Evolutionary conservation across 2,888 invertebrate genomes (phyloP), one percentile per base, ranked within the genome.

Genomic region (Dione juno): DNA sequence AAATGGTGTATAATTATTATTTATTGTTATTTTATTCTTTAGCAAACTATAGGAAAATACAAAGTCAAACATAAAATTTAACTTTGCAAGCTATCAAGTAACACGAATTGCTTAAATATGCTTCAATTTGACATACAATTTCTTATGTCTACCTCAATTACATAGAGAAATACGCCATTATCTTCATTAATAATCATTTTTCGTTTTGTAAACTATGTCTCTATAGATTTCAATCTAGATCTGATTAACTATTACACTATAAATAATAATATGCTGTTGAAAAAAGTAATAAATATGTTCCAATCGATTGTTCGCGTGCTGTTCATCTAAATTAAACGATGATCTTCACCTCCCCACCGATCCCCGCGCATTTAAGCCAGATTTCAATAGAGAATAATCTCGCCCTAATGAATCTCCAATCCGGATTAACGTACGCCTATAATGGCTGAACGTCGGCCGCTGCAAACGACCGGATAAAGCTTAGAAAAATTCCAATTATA

Each of bases 351-450:
- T 54, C 65, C 82, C 79, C 79, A 81, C 81, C 84, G 80, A 58
- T 63, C 83, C 78, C 80, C 80, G 79, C 81, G 80, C 84, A 81
- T 84, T 86, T 88, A 88, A 89, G 90, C 90, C 87, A 90, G 92
- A 93, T 93, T 93, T 93, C 93, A 93, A 93, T 93, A 90, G 92
- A 89, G 88, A 86, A 90, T 93, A 93, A 93, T 93, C 93, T 92
- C 88, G 84, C 88, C 89, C 92, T 93, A 93, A 93, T 93, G 93
- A 93, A 93, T 93, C 93, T 90, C 87, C 88, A 87, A 92, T 92
- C 92, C 93, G 93, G 93, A 93, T 93, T 92, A 93, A 79, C 80
- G 83, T 82, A 83, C 85, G 86, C 87, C 86, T 85, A 86, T 89
- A 87, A 88, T 87, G 85, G 88, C 78, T 81, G 84, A 84, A 81